Conservation (phyloP, 2,113 vertebrate species). For the Heliornis fulica region DNA sequence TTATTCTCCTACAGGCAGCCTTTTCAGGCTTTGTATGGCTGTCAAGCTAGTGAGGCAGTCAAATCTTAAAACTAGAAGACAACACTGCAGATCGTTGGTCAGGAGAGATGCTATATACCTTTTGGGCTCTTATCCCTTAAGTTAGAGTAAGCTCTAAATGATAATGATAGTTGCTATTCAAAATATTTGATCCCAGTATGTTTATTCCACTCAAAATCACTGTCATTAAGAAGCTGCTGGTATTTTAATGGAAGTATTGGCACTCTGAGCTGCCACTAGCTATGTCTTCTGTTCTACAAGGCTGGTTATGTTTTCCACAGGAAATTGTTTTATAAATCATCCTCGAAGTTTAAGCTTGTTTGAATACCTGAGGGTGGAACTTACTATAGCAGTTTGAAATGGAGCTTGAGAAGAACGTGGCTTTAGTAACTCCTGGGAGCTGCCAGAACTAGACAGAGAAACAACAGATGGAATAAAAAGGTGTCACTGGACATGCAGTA, state of each 20-base stretch:
- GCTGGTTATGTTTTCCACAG: conserved; percentile 35
- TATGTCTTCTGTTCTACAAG: conserved; percentile 68
- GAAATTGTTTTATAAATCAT: conserved; percentile 74
- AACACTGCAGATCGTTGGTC: not conserved
- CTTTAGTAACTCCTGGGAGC: not conserved
- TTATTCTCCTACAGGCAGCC: not conserved
- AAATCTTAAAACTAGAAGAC: not conserved
- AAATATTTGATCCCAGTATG: conserved; percentile 7
- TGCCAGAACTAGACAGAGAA: not conserved
- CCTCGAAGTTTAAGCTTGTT: conserved; percentile 23
- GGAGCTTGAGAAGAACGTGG: not conserved
- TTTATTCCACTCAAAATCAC: conserved; percentile 34
- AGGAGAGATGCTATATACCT: not conserved
- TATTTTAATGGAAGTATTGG: conserved; percentile 44
- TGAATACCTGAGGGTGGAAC: conserved; percentile 12
- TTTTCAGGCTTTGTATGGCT: not conserved
- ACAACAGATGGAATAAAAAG: not conserved
- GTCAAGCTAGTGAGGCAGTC: conserved; percentile 6
- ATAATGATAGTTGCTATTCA: conserved; percentile 2
- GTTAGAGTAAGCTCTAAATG: not conserved
- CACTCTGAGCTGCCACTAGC: not conserved
- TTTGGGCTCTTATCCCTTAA: not conserved
- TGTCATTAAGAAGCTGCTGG: conserved; percentile 9
- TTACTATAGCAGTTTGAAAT: not conserved
- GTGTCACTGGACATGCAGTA: not conserved